Evolutionary conservation across 2,113 vertebrate genomes (phyloP), one percentile per base, ranked within the genome.

Genomic region (Corvus moneduloides): DNA sequence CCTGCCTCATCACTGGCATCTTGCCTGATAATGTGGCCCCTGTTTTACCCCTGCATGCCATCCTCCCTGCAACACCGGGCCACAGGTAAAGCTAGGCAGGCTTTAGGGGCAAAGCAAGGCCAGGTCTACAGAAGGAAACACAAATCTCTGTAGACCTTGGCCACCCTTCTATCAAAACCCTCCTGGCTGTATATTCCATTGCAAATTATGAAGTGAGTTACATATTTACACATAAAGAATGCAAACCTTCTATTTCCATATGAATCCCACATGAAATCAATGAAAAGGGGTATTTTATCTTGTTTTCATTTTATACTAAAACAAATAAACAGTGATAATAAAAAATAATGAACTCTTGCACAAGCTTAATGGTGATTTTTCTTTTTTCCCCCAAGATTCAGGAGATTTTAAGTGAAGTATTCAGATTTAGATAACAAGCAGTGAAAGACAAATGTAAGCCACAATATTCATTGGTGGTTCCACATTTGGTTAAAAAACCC

Each of bases 41-140:
- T 13, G 1, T 0, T 1, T 11, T 30, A 24, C 8, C n/a, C 49
- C 56, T 55, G n/a, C 28, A 28, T 32, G 54, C 33, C 6, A 11
- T n/a, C 46, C 18, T 76, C n/a, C 58, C 43, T 49, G 33, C 46
- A 20, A 6, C n/a, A 11, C 12, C 7, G 23, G 19, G 39, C 58
- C 62, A 10, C 20, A 9, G 7, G 37, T 0, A 37, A 26, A 68
- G 54, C 32, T 63, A 27, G 44, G 23, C 26, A 22, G 48, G 35
- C 15, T 28, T 5, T 0, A 11, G 56, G 27, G 56, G 13, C 64
- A 84, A 30, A 68, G 41, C 28, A 19, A 39, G 58, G 83, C 8
- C 48, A 75, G 56, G 10, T n/a, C 43, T 16, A 37, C 26, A 59
- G 39, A 33, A 62, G 28, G 23, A 71, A 85, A 64, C 24, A 51